phyloP scores from a whole-genome alignment of 2,113 vertebrate species.

The Osmerus eperlanus region DNA sequence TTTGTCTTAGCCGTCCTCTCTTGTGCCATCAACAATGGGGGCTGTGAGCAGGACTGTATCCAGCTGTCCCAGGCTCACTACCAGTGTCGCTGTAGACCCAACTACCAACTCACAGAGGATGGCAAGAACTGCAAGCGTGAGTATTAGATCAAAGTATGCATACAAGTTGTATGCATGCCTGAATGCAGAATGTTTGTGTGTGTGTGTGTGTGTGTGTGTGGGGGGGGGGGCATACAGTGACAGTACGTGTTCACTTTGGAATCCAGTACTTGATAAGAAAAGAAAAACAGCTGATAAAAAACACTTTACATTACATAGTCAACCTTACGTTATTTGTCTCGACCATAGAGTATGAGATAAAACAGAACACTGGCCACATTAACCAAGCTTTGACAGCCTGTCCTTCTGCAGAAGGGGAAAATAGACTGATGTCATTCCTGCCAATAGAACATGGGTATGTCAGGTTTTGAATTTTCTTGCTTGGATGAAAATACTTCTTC shows the following conservation, averaged over 20 bases:
- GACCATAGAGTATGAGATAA: background rate
- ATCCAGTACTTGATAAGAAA: too few relatives aligned
- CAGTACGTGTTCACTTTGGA: too few relatives aligned
- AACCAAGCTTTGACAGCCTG: background rate
- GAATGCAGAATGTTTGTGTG: too few relatives aligned
- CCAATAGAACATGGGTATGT: background rate
- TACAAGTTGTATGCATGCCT: background rate
- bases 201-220: too few relatives aligned
- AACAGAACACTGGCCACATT: background rate
- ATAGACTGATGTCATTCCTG: background rate
- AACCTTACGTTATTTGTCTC: background rate
- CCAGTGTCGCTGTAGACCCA: constrained; percentile 81
- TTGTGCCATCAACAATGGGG: constrained; percentile 82
- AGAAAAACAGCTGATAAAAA: too few relatives aligned
- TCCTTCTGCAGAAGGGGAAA: background rate
- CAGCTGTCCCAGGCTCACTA: constrained; percentile 78
- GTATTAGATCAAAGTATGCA: constrained; percentile 31
- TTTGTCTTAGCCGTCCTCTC: constrained; percentile 73
- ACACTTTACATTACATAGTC: too few relatives aligned
- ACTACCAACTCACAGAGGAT: constrained; percentile 77
- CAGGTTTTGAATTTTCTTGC: too few relatives aligned
- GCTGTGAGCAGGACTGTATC: constrained; percentile 86
- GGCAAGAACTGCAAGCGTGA: constrained; percentile 78
- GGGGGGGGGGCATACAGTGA: too few relatives aligned
- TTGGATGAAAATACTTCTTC: too few relatives aligned